Evolutionary conservation across 1,140 invertebrate species (phyloP).

Genomic region (Drosophila erecta): DNA sequence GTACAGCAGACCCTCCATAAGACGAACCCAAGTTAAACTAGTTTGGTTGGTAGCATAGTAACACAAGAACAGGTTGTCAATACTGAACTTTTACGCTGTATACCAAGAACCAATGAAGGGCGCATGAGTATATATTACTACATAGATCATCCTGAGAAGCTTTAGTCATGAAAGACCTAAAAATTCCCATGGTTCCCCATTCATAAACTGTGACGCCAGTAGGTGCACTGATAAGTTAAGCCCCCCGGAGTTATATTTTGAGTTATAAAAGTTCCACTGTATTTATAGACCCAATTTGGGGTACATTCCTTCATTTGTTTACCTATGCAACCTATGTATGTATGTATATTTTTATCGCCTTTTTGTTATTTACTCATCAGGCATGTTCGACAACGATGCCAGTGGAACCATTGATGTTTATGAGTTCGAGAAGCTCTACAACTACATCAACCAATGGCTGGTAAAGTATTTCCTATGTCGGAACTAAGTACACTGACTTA

Average conservation of each 20-base stretch:
- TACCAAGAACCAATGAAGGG: too few relatives aligned
- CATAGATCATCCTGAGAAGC: too few relatives aligned
- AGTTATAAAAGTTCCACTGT: neutral
- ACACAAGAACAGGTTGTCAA: too few relatives aligned
- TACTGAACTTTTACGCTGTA: too few relatives aligned
- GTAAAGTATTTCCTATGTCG: neutral
- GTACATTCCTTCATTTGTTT: constrained; percentile 50
- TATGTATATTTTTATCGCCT: constrained; percentile 12
- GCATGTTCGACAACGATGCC: constrained; percentile 95
- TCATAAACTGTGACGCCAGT: too few relatives aligned
- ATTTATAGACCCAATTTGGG: neutral
- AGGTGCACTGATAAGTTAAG: too few relatives aligned
- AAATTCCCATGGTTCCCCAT: too few relatives aligned
- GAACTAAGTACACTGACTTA: neutral
- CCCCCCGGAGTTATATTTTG: neutral
- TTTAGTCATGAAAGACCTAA: too few relatives aligned
- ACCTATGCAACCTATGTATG: constrained; percentile 18
- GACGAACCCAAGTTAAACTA: neutral
- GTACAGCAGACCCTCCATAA: constrained; percentile 13
- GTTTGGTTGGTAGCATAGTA: neutral
- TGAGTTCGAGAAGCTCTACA: constrained; percentile 95
- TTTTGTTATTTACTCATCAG: constrained; percentile 83
- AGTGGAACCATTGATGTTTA: constrained; percentile 94
- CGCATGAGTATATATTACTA: too few relatives aligned
- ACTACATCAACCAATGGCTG: constrained; percentile 95